phyloP scores from a whole-genome alignment of 2,113 vertebrate species.

The Loxodonta africana region DNA sequence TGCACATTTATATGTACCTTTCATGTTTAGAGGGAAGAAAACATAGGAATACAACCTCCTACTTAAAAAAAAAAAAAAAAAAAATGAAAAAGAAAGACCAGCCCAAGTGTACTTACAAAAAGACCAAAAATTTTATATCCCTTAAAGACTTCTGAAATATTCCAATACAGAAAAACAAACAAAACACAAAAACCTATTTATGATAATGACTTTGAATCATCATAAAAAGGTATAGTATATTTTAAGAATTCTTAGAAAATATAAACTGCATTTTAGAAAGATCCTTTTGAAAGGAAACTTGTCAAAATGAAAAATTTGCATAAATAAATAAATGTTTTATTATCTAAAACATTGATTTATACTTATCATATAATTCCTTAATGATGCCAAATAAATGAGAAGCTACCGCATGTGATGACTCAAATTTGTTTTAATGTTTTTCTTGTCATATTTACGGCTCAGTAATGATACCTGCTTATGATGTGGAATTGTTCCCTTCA shows the following conservation, averaged over 20 bases:
- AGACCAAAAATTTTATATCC: not conserved
- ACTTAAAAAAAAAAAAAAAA: not conserved
- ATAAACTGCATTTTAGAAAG: constrained; percentile 40
- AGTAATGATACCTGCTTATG: constrained; percentile 27
- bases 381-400: constrained; percentile 28
- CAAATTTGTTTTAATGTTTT: constrained; percentile 53
- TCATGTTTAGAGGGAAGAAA: not conserved
- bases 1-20: not conserved
- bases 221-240: constrained; percentile 35
- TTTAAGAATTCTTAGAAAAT: constrained; percentile 39
- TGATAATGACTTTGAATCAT: constrained; percentile 17
- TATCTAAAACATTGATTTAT: constrained; percentile 47
- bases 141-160: not conserved
- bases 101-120: constrained; percentile 5
- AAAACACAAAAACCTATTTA: not conserved
- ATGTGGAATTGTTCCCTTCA: not conserved
- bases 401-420: not conserved
- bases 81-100: not conserved
- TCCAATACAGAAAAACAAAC: not conserved
- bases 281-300: not conserved
- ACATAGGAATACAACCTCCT: not conserved
- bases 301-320: constrained; percentile 3
- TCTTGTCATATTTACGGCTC: constrained; percentile 35
- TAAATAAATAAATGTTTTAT: not conserved
- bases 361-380: constrained; percentile 44